Evolutionary conservation across 2,888 invertebrate genomes (phyloP).

Genomic region (Drosophila prolongata): DNA sequence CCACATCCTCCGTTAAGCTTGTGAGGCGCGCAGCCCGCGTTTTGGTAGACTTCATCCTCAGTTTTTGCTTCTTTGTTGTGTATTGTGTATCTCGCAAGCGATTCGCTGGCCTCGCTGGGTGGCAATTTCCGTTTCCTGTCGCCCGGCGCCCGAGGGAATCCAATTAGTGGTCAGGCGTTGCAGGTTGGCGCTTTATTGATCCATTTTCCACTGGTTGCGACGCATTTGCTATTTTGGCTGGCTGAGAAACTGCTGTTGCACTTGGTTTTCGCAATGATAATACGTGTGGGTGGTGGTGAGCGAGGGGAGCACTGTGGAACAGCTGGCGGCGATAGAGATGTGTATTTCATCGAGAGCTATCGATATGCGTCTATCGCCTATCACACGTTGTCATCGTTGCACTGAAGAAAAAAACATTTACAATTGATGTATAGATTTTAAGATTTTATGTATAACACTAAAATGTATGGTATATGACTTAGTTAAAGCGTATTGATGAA

Average conservation of each 20-base stretch:
- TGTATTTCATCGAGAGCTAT: slow-evolving; percentile 7
- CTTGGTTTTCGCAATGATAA: slow-evolving; percentile 42
- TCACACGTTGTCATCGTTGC: neutral
- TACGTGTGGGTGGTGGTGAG: slow-evolving; percentile 2
- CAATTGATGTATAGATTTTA: no score
- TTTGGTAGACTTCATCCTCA: slow-evolving; percentile 65
- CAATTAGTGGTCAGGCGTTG: slow-evolving; percentile 55
- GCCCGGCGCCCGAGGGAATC: slow-evolving; percentile 46
- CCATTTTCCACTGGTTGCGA: slow-evolving; percentile 39
- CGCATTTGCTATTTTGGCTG: slow-evolving; percentile 18
- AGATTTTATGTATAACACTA: no score
- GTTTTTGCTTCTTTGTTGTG: slow-evolving; percentile 34
- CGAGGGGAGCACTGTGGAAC: slow-evolving; percentile 7
- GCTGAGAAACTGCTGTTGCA: slow-evolving; percentile 9
- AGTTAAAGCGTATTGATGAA: no score
- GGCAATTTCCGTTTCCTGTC: slow-evolving; percentile 18
- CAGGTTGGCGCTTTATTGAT: slow-evolving; percentile 58
- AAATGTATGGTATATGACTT: no score
- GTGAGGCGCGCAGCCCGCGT: slow-evolving; percentile 79
- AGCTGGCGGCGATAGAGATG: slow-evolving; percentile 23
- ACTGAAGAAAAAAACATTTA: neutral
- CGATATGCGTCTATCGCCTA: slow-evolving; percentile 2
- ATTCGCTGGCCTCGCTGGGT: slow-evolving; percentile 16
- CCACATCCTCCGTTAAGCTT: slow-evolving; percentile 83
- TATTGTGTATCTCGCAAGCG: slow-evolving; percentile 37